These are phyloP conservation scores for Laupala kohalensis DNA, from an alignment of 1,140 invertebrate genomes.

Conservation along the genomic window DNA sequence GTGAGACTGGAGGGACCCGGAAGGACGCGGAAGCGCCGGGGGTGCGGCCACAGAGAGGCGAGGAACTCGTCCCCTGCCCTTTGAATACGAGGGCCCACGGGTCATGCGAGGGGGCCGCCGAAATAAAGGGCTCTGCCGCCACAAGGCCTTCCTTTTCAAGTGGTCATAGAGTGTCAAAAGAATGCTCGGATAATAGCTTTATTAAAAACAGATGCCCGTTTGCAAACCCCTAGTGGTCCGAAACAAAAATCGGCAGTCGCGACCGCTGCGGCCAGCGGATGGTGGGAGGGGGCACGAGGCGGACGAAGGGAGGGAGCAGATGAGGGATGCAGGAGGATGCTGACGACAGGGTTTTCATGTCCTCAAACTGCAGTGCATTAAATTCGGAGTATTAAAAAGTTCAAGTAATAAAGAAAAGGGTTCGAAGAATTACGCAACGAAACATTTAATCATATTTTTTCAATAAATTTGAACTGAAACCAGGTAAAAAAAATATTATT, in stretches of 20 bases:
- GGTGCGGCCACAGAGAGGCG: not conserved
- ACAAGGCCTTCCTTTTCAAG: not conserved
- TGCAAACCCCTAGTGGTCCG: not conserved
- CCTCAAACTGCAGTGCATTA: no score
- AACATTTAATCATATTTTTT: no score
- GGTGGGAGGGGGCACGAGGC: no score
- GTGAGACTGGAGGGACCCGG: not conserved
- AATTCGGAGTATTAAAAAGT: no score
- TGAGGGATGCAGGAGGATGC: not conserved
- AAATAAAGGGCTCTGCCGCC: not conserved
- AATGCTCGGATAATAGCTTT: not conserved
- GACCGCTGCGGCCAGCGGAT: no score
- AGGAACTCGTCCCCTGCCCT: not conserved
- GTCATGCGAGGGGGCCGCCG: not conserved
- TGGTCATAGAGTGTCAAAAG: not conserved
- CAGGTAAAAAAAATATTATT: no score
- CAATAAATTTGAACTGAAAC: no score
- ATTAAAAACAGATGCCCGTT: not conserved
- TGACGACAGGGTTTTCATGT: no score
- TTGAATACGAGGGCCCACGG: not conserved
- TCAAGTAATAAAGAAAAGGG: no score
- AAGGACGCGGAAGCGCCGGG: not conserved
- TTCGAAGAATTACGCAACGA: no score
- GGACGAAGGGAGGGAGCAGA: not conserved
- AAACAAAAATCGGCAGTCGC: not conserved